These are phyloP conservation scores for Carassius gibelio DNA, from an alignment of 2,113 vertebrate species.

Conservation along the genomic window DNA sequence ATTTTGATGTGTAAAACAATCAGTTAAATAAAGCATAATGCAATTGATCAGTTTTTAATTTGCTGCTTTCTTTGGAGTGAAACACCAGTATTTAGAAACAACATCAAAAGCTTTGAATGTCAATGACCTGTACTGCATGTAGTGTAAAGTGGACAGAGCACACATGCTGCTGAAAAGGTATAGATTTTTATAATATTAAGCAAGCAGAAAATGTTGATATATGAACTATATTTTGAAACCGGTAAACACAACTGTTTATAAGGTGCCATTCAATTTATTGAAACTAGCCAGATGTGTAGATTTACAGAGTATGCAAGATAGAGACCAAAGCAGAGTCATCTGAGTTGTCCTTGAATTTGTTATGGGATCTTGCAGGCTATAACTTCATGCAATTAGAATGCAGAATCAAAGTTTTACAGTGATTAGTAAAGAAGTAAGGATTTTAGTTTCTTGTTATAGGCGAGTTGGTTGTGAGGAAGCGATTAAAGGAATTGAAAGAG, in stretches of 20 bases:
- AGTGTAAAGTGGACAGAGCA: neutral
- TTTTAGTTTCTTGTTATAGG: conserved; percentile 28
- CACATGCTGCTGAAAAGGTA: conserved; percentile 12
- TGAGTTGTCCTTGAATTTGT: conserved; percentile 18
- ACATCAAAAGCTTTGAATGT: conserved; percentile 41
- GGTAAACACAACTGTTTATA: neutral
- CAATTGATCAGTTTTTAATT: neutral
- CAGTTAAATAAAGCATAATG: neutral
- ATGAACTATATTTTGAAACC: neutral
- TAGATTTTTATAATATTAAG: neutral
- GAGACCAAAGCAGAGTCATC: neutral
- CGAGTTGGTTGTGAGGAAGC: neutral
- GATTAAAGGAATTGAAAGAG: neutral
- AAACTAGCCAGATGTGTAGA: neutral
- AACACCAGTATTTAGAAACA: neutral
- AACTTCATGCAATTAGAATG: conserved; percentile 39
- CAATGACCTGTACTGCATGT: conserved; percentile 40
- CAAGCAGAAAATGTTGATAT: conserved; percentile 6
- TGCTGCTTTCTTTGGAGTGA: neutral
- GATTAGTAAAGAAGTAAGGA: conserved; percentile 28
- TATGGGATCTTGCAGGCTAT: conserved; percentile 3
- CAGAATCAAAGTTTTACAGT: conserved; percentile 24
- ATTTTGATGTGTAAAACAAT: neutral
- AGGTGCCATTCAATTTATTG: neutral
- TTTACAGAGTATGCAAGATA: conserved; percentile 1